Percentiles rank a stretch among this genome's conserved stretches.
These are phyloP conservation scores for Mercenaria mercenaria DNA, from an alignment of 1,140 invertebrate genomes.

Conservation along the genomic window DNA sequence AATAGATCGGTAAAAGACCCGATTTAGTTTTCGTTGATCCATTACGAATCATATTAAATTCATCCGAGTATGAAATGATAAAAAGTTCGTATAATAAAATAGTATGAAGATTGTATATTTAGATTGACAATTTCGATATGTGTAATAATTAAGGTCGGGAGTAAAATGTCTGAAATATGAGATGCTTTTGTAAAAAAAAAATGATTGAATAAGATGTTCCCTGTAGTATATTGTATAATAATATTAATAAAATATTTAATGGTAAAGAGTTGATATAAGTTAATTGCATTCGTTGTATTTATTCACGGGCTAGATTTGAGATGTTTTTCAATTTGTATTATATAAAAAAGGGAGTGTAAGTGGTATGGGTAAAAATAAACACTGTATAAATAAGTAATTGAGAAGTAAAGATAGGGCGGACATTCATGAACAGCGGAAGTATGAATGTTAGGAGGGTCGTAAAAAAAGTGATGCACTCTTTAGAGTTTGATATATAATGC, in stretches of 20 bases:
- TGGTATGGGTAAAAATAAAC: too few relatives aligned
- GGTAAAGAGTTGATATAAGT: not conserved
- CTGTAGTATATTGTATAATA: not conserved
- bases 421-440: too few relatives aligned
- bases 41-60: slow-evolving; percentile 31
- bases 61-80: slow-evolving; percentile 39
- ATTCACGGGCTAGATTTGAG: too few relatives aligned
- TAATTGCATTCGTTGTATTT: too few relatives aligned
- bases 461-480: too few relatives aligned
- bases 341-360: too few relatives aligned
- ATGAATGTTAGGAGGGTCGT: too few relatives aligned
- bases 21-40: not conserved
- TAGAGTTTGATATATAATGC: too few relatives aligned
- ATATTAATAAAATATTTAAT: too few relatives aligned
- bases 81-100: not conserved
- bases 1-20: not conserved
- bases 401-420: too few relatives aligned
- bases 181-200: not conserved
- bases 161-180: not conserved
- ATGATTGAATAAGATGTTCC: not conserved
- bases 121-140: not conserved
- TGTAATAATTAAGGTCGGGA: not conserved
- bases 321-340: too few relatives aligned
- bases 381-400: too few relatives aligned
- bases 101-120: not conserved